These are phyloP conservation scores for Epinotia ramella DNA, from an alignment of 2,888 invertebrate species.

Conservation along the genomic window DNA sequence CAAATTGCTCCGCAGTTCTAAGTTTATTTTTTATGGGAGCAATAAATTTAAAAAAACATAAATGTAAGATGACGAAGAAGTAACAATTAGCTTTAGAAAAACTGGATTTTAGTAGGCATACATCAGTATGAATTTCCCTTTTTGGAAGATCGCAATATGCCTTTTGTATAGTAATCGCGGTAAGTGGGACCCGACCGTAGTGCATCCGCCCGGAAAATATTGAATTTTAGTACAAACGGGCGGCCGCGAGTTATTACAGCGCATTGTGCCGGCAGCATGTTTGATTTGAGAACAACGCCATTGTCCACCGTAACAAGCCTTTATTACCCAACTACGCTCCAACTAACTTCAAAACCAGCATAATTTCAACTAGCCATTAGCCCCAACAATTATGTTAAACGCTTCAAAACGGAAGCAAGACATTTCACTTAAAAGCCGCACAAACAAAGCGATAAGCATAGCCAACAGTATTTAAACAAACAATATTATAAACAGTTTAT, in stretches of 20 bases:
- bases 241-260: constrained; percentile 59
- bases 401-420: constrained; percentile 15
- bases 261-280: constrained; percentile 65
- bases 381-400: constrained; percentile 22
- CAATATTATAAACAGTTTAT: too few relatives aligned
- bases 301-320: constrained; percentile 36
- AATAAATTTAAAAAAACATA: too few relatives aligned
- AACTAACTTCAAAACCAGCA: constrained; percentile 26
- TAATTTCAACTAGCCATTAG: constrained; percentile 10
- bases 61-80: too few relatives aligned
- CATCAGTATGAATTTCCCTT: too few relatives aligned
- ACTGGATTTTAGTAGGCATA: too few relatives aligned
- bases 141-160: not conserved
- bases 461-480: constrained; percentile 36
- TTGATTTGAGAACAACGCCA: constrained; percentile 62
- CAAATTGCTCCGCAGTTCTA: too few relatives aligned
- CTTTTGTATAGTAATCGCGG: constrained; percentile 47
- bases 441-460: constrained; percentile 16
- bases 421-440: constrained; percentile 19
- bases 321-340: constrained; percentile 36
- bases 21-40: too few relatives aligned
- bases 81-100: too few relatives aligned
- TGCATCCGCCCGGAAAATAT: constrained; percentile 64
- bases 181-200: constrained; percentile 51
- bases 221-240: constrained; percentile 69